Evolutionary conservation across 2,113 vertebrate genomes (phyloP), one percentile per base, ranked within the genome.

Genomic region (Halichoeres trimaculatus): DNA sequence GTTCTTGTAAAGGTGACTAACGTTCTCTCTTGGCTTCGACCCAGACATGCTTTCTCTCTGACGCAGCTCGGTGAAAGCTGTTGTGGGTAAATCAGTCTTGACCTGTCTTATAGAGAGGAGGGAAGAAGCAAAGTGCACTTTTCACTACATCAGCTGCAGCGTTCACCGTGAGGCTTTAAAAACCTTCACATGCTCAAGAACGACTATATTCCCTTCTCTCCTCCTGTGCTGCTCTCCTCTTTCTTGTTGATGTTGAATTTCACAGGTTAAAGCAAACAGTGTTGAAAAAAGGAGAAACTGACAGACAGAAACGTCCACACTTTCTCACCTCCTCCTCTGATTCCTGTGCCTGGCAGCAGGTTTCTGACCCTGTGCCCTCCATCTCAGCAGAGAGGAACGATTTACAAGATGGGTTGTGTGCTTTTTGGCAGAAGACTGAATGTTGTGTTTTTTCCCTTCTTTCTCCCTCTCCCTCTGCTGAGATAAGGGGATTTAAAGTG

Each of bases 401-500:
- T 86, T 89, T 80, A 78, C 85, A 83, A 81, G 85, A 87, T 82
- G 60, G 71, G 74, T 66, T 71, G 45, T 48, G 73, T 58, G 74
- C 76, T 83, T 86, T 82, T 86, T 88, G 85, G 85, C 84, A 86
- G 66, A 82, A 69, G 77, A 50, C 69, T 30, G 61, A 80, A 76
- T 76, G 76, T 82, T 84, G 24, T 82, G 70, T 67, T 73, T 72
- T 61, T 22, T 4, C 8, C 20, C 62, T 16, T 58, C 23, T 57
- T 50, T 26, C 52, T 60, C 43, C 38, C 62, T 63, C 57, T 77
- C 61, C 54, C 76, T 87, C 76, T 80, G 80, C 68, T 81, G 75
- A 86, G 78, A 89, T 89, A 83, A 88, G 81, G 81, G 83, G 85
- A 84, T 91, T 90, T 86, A 85, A 89, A 84, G 83, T 78, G 73